Conservation (phyloP, 2,113 vertebrate species). For the Pan troglodytes region NHGRI_mPanTro3-v2.1_pri NC_072398.2:20211501-20212000, state of each 20-base stretch:
- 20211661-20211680: neutral
- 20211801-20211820: neutral
- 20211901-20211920: neutral
- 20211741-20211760: neutral
- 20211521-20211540: too few relatives aligned
- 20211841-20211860: neutral
- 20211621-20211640: too few relatives aligned
- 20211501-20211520: too few relatives aligned
- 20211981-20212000: too few relatives aligned
- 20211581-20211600: too few relatives aligned
- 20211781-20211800: neutral
- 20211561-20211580: too few relatives aligned
- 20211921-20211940: neutral
- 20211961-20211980: neutral
- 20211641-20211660: too few relatives aligned
- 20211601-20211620: too few relatives aligned
- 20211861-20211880: neutral
- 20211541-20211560: too few relatives aligned
- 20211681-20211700: neutral
- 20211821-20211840: neutral
- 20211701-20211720: neutral
- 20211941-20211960: neutral
- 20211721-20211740: neutral
- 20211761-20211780: neutral
- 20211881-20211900: neutral